Evolutionary conservation across 2,888 invertebrate genomes (phyloP).

Genomic region (Drosophila histrio): DNA sequence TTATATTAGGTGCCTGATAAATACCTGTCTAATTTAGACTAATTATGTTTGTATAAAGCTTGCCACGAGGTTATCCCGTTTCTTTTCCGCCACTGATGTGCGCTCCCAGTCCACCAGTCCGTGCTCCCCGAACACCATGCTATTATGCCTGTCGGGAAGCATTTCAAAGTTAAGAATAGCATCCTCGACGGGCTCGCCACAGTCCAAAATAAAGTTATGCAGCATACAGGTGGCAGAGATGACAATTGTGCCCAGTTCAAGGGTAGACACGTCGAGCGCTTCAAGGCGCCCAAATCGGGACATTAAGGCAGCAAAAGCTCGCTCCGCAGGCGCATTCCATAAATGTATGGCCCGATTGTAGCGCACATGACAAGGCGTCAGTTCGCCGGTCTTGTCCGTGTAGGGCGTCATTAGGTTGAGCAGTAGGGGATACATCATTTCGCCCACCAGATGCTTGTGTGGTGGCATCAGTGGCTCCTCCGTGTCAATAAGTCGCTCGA

Average conservation of each 20-base stretch:
- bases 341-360: conserved; percentile 43
- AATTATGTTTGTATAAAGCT: conserved; percentile 26
- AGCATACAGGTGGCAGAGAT: conserved; percentile 53
- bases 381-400: conserved; percentile 12
- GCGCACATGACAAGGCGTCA: conserved; percentile 40
- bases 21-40: no score
- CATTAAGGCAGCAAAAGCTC: conserved; percentile 38
- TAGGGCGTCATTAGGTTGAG: conserved; percentile 57
- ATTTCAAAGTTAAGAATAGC: conserved; percentile 29
- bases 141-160: conserved; percentile 25
- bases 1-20: not conserved
- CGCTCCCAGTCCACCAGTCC: conserved; percentile 37
- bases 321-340: conserved; percentile 43
- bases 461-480: conserved; percentile 40
- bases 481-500: conserved; percentile 37
- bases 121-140: conserved; percentile 35
- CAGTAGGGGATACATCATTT: conserved; percentile 45
- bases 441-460: conserved; percentile 48
- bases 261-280: conserved; percentile 33
- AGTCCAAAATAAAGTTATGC: conserved; percentile 54
- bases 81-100: conserved; percentile 42
- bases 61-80: conserved; percentile 38
- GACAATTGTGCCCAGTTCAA: conserved; percentile 35
- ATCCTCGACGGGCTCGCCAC: conserved; percentile 44
- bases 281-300: conserved; percentile 46